Base-by-base conservation (phyloP, 2,113 vertebrate genomes). In the Todiramphus saurophagus region DNA sequence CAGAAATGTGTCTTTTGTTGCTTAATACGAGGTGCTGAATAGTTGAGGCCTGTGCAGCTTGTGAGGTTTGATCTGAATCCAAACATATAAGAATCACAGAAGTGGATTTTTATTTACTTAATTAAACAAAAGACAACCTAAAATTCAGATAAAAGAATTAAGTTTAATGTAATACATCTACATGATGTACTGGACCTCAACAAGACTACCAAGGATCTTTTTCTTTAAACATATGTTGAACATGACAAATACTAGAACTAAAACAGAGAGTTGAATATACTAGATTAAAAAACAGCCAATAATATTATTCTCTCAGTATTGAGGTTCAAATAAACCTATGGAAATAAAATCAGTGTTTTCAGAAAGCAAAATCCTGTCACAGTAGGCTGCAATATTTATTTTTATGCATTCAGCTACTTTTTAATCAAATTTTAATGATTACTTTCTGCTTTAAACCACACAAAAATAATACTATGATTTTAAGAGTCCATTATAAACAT, bases 1-100 rank as follows among this genome's bases (percentile, higher is more conserved):
- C 98, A 41, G 98, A 98, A 62, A 98, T 77, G 16, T 99, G 98
- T 83, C 98, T 97, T 85, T 99, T 99, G 1, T 97, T 98, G 76
- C 96, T 83, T 41, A 94, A 81, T 14, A 96, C 16, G 41, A 96
- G 83, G 43, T 94, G 95, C 27, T 88, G 94, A 79, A 78, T 19
- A 58, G 37, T 75, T 85, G 98, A 95, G 6, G 23, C 62, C 30
- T 94, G 96, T 68, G 62, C 53, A 79, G 92, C 70, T 44, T 83
- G 94, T 17, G 72, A 70, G 14, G 37, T 94, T 37, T 96, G 91
- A 97, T 97, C 98, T 98, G 97, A 92, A 94, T 80, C 41, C 79
- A 88, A 94, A 97, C 48, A 96, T 10, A 96, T 0, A 95, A 80
- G 74, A 91, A 74, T 84, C 70, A 97, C 33, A 97, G 60, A 96